Evolutionary conservation across 1,140 invertebrate species (phyloP).

Genomic region (Scaptomyza montana): DNA sequence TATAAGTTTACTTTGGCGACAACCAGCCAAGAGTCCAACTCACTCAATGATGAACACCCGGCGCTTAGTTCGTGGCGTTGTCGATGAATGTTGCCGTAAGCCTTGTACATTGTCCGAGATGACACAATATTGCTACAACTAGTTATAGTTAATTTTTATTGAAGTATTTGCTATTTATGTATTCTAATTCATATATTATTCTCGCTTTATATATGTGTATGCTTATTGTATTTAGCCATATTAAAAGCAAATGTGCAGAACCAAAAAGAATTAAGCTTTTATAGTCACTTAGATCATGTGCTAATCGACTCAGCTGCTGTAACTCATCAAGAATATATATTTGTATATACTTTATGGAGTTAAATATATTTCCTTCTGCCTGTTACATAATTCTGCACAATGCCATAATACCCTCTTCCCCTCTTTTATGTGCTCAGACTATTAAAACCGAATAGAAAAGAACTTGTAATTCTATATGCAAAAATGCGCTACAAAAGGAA

Average conservation of each 20-base stretch:
- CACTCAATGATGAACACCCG: conserved; percentile 40
- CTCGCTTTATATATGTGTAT: not conserved
- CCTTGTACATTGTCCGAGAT: conserved; percentile 4
- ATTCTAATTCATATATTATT: not conserved
- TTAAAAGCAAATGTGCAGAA: conserved; percentile 24
- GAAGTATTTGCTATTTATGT: not conserved
- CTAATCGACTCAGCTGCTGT: no score
- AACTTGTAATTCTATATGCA: not conserved
- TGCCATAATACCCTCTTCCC: no score
- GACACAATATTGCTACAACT: conserved; percentile 39
- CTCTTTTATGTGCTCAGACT: no score
- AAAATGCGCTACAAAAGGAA: not conserved
- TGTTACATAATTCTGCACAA: no score
- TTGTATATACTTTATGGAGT: no score
- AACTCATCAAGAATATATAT: no score
- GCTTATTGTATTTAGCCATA: not conserved
- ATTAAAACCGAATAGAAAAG: no score
- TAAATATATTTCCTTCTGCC: no score
- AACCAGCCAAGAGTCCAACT: not conserved
- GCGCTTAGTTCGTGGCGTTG: conserved; percentile 42
- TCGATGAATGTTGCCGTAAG: conserved; percentile 54
- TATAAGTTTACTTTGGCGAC: not conserved
- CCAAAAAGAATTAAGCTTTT: not conserved
- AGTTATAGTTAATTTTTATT: not conserved
- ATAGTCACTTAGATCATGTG: no score